Percentiles rank a stretch among this genome's conserved stretches.
phyloP scores from a whole-genome alignment of 2,888 invertebrate genomes.

The Drosophila meridionalis region DNA sequence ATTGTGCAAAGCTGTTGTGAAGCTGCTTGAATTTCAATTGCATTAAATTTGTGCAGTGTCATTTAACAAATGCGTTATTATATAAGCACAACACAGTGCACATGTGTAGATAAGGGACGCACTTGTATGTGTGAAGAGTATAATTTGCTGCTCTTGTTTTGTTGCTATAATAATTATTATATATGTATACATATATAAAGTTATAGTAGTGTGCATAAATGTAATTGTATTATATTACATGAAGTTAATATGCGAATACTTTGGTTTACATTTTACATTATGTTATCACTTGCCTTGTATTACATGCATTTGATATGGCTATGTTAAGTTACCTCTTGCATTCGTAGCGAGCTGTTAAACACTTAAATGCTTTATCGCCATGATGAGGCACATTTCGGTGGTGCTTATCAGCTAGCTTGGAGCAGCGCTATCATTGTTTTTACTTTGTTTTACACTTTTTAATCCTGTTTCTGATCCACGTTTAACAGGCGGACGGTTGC shows the following conservation, averaged over 20 bases:
- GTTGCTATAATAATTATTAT: background rate
- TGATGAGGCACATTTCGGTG: conserved; percentile 25
- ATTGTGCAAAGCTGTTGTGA: conserved; percentile 3
- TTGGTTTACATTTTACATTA: background rate
- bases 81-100: conserved; percentile 54
- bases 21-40: conserved; percentile 49
- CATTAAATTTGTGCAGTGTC: conserved; percentile 55
- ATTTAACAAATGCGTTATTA: conserved; percentile 55
- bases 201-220: too few relatives aligned
- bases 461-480: conserved; percentile 7
- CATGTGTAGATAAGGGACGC: background rate
- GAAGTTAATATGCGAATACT: background rate
- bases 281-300: background rate
- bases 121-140: background rate
- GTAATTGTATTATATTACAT: background rate
- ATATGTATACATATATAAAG: too few relatives aligned
- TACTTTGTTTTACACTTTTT: conserved; percentile 8
- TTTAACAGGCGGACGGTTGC: conserved; percentile 86
- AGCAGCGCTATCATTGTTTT: conserved; percentile 15
- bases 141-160: too few relatives aligned
- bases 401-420: conserved; percentile 36
- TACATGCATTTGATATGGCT: background rate
- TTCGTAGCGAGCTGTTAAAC: background rate
- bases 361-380: background rate
- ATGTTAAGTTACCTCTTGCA: background rate